phyloP scores from a whole-genome alignment of 1,140 invertebrate species.

The Palaemon carinicauda region DNA sequence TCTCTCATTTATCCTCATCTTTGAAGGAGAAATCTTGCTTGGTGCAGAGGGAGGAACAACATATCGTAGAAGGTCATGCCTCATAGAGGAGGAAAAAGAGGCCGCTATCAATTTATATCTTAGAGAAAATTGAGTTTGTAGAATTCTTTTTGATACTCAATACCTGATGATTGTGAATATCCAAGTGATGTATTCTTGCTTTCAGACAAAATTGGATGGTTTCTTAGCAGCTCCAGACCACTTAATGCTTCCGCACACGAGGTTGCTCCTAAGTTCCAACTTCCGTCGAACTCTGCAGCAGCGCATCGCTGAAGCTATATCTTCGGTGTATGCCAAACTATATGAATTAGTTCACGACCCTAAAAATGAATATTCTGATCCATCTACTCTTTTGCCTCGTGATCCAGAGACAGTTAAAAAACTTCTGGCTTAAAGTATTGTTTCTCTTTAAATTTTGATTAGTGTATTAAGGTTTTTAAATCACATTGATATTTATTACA shows the following conservation, averaged over 20 bases:
- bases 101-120: no score
- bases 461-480: neutral
- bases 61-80: no score
- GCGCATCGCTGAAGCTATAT: slow-evolving; percentile 84
- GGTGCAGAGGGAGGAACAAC: no score
- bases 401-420: slow-evolving; percentile 34
- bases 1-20: no score
- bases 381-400: slow-evolving; percentile 18
- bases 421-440: neutral
- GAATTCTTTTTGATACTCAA: no score
- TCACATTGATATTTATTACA: neutral
- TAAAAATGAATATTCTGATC: slow-evolving; percentile 31
- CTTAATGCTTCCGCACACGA: slow-evolving; percentile 83
- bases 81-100: no score
- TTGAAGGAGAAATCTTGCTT: no score
- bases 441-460: neutral
- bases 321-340: slow-evolving; percentile 87
- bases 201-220: slow-evolving; percentile 73
- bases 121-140: no score
- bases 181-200: neutral
- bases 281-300: slow-evolving; percentile 80
- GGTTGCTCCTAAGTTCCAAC: slow-evolving; percentile 79
- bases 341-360: slow-evolving; percentile 76
- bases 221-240: slow-evolving; percentile 82
- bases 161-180: no score